Evolutionary conservation across 1,140 invertebrate genomes (phyloP), one percentile per base, ranked within the genome.

Genomic region (Cydia splendana): DNA sequence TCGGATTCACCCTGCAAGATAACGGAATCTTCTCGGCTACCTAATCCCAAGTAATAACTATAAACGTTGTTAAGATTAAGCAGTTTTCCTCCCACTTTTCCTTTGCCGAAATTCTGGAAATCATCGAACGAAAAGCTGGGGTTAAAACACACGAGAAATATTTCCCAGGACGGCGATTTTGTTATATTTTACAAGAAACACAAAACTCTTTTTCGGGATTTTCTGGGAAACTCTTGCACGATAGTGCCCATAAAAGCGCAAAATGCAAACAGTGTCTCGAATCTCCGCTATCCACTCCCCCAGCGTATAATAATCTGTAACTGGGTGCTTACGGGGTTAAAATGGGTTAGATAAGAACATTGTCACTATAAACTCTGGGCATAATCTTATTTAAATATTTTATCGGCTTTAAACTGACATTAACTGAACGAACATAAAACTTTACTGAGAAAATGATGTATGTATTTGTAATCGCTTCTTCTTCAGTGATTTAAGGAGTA

Each of bases 351-450:
- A 71, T 71, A 71, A 71, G 67, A 71, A 71, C 15, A 71, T 71
- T 10, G 9, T 38, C n/a, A 71, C 67, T 42, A 71, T 71, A 62
- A 62, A 62, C 67, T 71, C 38, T n/a, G 34, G 34, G 10, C n/a
- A 38, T 71, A 71, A 71, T 71, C 34, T n/a, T 71, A 71, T 71
- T 71, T 71, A 42, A 71, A 71, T 71, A 71, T 71, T 38, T 38
- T 69, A 69, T 69, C 65, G 67, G 15, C 20, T 24, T 62, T 62
- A 62, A 62, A 20, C 57, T 62, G 57, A 6, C 20, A 62, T 24
- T 53, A 18, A 48, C 45, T 48, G 13, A 53, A 53, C 51, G 15
- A n/a, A 1, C 51, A 53, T 53, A 53, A n/a, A 53, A 53, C 4
- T 3, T 42, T 42, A 4, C 5, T 6, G n/a, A 18, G n/a, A n/a